A percentile compares a stretch with the other conserved stretches of the same genome.
These are phyloP conservation scores for Spilogale gracilis DNA, from an alignment of 2,113 vertebrate genomes.

Conservation along the genomic window DNA sequence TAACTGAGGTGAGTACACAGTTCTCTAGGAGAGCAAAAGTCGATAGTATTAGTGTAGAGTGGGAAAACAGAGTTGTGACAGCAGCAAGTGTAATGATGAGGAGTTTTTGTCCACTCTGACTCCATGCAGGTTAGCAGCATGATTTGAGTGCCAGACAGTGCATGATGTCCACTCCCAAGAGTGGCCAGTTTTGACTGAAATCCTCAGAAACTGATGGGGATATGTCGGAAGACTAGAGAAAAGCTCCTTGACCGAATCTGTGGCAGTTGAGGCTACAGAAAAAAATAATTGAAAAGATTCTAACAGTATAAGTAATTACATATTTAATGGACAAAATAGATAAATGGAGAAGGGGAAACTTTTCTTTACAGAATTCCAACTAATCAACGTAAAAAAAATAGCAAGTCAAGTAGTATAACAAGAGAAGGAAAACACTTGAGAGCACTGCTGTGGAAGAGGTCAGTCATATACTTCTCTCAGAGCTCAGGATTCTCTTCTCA, in stretches of 20 bases:
- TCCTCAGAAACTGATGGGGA: neutral
- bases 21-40: neutral
- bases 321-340: neutral
- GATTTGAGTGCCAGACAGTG: neutral
- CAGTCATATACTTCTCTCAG: neutral
- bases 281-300: neutral
- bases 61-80: neutral
- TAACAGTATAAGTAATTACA: neutral
- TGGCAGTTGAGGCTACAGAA: neutral
- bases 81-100: neutral
- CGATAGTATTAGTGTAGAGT: neutral
- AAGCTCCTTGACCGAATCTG: neutral
- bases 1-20: neutral
- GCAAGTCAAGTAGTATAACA: neutral
- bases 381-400: neutral
- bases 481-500: neutral
- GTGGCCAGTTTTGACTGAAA: neutral
- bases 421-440: neutral
- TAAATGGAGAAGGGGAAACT: neutral
- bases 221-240: neutral
- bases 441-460: neutral
- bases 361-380: neutral
- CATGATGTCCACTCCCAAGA: neutral
- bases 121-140: neutral
- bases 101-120: neutral